Evolutionary conservation across 1,140 invertebrate genomes (phyloP).

Genomic region (Nylanderia fulva): DNA sequence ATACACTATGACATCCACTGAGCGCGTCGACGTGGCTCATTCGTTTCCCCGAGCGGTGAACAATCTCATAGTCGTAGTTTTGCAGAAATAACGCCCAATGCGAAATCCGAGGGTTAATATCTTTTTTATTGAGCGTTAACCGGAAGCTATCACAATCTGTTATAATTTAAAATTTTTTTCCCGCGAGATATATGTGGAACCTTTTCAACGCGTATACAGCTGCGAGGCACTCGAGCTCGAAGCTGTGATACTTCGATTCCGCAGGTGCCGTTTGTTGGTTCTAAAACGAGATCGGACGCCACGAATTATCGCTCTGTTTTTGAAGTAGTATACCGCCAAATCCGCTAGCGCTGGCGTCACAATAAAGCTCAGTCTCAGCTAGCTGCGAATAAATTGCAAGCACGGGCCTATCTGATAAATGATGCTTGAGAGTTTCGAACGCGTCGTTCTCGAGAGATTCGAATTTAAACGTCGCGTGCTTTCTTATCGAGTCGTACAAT

Average conservation of each 20-base stretch:
- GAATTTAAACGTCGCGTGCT: too few species aligned
- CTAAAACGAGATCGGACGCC: not conserved
- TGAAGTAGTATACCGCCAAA: too few species aligned
- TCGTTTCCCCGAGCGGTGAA: conserved; percentile 73
- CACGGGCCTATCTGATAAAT: too few species aligned
- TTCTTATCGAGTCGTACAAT: too few species aligned
- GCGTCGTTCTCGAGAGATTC: too few species aligned
- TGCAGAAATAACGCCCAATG: conserved; percentile 79
- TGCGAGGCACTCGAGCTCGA: conserved; percentile 81
- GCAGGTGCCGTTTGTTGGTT: not conserved
- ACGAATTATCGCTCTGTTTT: not conserved
- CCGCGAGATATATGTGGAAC: conserved; percentile 78
- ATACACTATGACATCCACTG: conserved; percentile 38
- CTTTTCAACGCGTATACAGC: conserved; percentile 72
- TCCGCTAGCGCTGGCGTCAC: too few species aligned
- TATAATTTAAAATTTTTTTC: conserved; percentile 77
- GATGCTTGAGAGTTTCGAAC: too few species aligned
- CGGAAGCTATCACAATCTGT: conserved; percentile 77
- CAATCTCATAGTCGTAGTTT: conserved; percentile 76
- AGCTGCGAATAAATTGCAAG: too few species aligned
- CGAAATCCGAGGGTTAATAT: conserved; percentile 75
- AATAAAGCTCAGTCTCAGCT: too few species aligned
- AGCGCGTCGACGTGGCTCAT: conserved; percentile 81
- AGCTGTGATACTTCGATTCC: conserved; percentile 66
- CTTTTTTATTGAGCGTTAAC: conserved; percentile 74